phyloP scores from a whole-genome alignment of 2,888 invertebrate genomes.

The Odontothrips loti region DNA sequence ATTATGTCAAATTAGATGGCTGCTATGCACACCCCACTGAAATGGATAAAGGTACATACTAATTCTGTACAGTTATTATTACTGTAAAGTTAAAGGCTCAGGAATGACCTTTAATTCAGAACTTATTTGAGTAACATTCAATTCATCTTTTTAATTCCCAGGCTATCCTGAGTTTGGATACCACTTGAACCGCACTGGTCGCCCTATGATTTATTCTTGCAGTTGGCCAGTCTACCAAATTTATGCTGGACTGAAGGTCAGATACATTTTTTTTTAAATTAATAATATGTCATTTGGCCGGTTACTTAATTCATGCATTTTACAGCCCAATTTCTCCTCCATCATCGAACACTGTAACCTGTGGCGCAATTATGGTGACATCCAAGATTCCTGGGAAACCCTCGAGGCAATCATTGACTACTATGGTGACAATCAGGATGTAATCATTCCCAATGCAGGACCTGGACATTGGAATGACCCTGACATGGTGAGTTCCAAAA shows the following conservation, averaged over 20 bases:
- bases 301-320: conserved; percentile 9
- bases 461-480: conserved; percentile 98
- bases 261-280: conserved; percentile 30
- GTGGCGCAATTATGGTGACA: conserved; percentile 94
- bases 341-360: conserved; percentile 87
- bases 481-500: conserved; percentile 72
- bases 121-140: not conserved
- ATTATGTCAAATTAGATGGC: conserved; percentile 95
- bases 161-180: conserved; percentile 91
- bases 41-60: conserved; percentile 68
- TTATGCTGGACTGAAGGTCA: conserved; percentile 68
- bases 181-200: conserved; percentile 83
- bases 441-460: conserved; percentile 84
- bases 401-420: conserved; percentile 90
- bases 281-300: too few relatives aligned
- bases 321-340: conserved; percentile 78
- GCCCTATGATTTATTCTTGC: conserved; percentile 93
- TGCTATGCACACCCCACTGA: conserved; percentile 87
- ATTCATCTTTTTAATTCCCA: conserved; percentile 40
- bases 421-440: conserved; percentile 89
- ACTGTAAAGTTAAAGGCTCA: conserved; percentile 1
- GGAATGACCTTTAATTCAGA: not conserved
- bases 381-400: conserved; percentile 92
- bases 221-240: conserved; percentile 98
- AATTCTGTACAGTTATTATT: not conserved